Evolutionary conservation across 2,797 vertebrate species (phyloP).

Genomic region (Alauda arvensis): DNA sequence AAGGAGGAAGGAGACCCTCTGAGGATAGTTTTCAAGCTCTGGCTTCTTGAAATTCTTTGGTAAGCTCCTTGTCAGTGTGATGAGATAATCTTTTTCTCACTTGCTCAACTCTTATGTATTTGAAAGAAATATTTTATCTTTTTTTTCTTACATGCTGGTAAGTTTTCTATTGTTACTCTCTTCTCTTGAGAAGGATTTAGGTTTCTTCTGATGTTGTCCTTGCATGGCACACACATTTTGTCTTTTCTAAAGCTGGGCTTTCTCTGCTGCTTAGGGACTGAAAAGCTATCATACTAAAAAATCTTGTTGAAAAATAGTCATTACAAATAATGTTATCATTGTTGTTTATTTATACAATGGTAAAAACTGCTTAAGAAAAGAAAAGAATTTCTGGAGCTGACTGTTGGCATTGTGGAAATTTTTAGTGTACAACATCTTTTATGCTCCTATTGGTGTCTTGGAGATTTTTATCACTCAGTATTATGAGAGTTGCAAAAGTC

Average conservation of each 20-base stretch:
- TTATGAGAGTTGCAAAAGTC: neutral
- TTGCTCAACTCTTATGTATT: neutral
- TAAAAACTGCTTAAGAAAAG: neutral
- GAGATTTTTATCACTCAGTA: neutral
- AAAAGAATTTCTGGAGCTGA: neutral
- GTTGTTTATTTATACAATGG: neutral
- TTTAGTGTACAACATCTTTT: neutral
- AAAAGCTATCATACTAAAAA: neutral
- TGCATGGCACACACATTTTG: neutral
- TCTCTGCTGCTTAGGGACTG: neutral
- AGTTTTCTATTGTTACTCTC: neutral
- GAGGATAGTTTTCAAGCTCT: neutral
- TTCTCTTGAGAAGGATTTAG: neutral
- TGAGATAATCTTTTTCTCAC: neutral
- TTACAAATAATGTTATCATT: neutral
- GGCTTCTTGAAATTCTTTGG: neutral
- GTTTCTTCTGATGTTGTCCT: neutral
- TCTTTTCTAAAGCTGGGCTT: neutral
- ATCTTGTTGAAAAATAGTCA: neutral
- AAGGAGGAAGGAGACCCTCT: neutral
- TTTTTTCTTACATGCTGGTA: neutral
- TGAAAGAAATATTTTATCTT: neutral
- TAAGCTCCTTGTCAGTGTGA: neutral
- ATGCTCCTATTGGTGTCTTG: neutral
- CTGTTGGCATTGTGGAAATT: neutral